These are phyloP conservation scores for Salvelinus fontinalis DNA, from an alignment of 2,113 vertebrate species.

Conservation along the genomic window DNA sequence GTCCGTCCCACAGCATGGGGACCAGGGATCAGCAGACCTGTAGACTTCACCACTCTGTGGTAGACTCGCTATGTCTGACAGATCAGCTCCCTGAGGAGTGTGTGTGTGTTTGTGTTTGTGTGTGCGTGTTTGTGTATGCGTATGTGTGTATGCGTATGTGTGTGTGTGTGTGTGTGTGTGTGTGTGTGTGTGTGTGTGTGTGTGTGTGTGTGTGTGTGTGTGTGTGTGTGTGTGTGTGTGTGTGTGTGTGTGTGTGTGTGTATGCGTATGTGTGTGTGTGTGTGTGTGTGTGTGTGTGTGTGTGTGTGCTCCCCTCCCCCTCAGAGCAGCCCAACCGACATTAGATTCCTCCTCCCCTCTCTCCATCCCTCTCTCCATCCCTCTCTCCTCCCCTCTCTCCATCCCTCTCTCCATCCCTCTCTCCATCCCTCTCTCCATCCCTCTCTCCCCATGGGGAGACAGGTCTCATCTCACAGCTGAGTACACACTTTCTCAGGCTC, in stretches of 20 bases:
- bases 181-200: constrained; percentile 20
- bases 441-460: constrained; percentile 65
- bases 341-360: constrained; percentile 48
- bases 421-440: no score
- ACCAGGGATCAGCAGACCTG: constrained; percentile 16
- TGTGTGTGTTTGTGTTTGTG: constrained; percentile 8
- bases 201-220: background rate
- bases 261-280: background rate
- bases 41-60: constrained; percentile 32
- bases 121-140: constrained; percentile 19
- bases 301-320: constrained; percentile 37
- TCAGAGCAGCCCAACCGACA: constrained; percentile 48
- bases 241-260: background rate
- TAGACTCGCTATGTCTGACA: constrained; percentile 45
- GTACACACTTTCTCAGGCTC: constrained; percentile 75
- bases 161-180: background rate
- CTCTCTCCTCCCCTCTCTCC: no score
- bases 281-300: background rate
- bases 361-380: no score
- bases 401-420: no score
- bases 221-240: constrained; percentile 18
- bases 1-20: background rate
- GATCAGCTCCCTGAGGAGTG: constrained; percentile 39
- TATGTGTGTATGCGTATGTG: background rate
- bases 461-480: constrained; percentile 79